A percentile compares a stretch with the other conserved stretches of the same genome.
Conservation (phyloP, 30 jellyfish, hydroid and myxozoan genomes). For the Turritopsis rubra region DNA sequence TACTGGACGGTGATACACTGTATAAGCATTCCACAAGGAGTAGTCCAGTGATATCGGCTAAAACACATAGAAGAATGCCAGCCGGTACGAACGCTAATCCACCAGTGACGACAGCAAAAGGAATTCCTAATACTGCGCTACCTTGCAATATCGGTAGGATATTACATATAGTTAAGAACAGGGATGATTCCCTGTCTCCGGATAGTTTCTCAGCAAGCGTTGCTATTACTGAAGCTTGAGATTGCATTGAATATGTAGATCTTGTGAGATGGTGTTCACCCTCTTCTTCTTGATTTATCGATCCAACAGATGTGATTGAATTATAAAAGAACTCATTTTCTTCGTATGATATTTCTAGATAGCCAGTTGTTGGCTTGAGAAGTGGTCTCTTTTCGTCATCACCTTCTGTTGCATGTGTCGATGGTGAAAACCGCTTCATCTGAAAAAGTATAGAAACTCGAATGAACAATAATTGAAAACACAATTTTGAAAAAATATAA, state of each 20-base stretch:
- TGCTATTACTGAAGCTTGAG: not conserved
- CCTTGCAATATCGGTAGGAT: conserved; percentile 48
- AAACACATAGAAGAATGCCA: conserved; percentile 33
- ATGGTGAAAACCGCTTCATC: too few species aligned
- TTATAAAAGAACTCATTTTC: not conserved
- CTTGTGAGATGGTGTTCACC: not conserved
- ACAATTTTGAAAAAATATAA: too few species aligned
- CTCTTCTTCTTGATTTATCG: not conserved
- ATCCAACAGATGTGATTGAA: not conserved
- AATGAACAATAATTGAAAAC: too few species aligned
- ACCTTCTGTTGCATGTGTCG: too few species aligned
- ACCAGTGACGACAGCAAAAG: conserved; percentile 54
- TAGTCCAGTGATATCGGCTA: conserved; percentile 55
- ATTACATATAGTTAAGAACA: conserved; percentile 47
- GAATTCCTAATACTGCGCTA: conserved; percentile 49
- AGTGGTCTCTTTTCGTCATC: not conserved
- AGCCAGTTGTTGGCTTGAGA: not conserved
- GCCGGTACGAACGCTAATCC: conserved; percentile 45
- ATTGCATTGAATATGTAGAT: not conserved
- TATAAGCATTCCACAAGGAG: conserved; percentile 68
- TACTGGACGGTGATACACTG: conserved; percentile 68
- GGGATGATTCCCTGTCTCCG: conserved; percentile 36
- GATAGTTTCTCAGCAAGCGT: not conserved
- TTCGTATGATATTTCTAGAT: not conserved
- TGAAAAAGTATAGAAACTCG: not conserved